Evolutionary conservation across 2,797 vertebrate species (phyloP).

Genomic region (Neostethus bicornis): DNA sequence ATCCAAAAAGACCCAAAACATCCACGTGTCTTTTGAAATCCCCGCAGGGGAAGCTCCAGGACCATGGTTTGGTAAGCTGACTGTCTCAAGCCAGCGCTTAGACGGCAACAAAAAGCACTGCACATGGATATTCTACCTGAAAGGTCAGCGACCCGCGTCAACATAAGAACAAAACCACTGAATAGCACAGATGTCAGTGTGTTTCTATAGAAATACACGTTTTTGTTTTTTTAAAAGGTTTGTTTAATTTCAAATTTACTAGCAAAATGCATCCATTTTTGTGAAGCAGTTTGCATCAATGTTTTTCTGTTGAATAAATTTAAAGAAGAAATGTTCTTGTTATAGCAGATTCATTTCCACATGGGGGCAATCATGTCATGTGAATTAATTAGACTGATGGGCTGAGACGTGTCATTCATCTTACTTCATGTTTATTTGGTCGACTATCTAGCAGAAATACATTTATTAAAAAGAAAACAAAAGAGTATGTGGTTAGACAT

Average conservation of each 20-base stretch:
- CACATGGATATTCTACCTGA: constrained; percentile 87
- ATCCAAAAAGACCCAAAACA: constrained; percentile 78
- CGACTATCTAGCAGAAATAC: constrained; percentile 19
- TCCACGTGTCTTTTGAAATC: constrained; percentile 78
- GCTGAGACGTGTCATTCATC: not conserved
- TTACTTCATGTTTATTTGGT: constrained; percentile 8
- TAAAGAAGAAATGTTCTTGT: constrained; percentile 20
- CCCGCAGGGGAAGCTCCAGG: constrained; percentile 33
- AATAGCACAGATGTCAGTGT: not conserved
- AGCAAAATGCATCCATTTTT: not conserved
- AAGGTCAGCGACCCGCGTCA: constrained; percentile 64
- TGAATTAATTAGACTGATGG: not conserved
- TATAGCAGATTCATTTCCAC: constrained; percentile 42
- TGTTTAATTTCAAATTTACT: constrained; percentile 2
- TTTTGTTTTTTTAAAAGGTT: not conserved
- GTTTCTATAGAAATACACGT: not conserved
- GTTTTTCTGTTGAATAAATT: constrained; percentile 33
- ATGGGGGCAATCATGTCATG: constrained; percentile 60
- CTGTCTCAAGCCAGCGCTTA: constrained; percentile 71
- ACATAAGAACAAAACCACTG: constrained; percentile 2
- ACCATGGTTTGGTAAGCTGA: constrained; percentile 78
- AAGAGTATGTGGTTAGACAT: constrained; percentile 22
- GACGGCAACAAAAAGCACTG: constrained; percentile 62
- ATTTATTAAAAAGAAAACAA: constrained; percentile 16
- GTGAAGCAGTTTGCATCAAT: not conserved